These are phyloP conservation scores for Orthosia gracilis DNA, from an alignment of 2,888 invertebrate species.

Conservation along the genomic window DNA sequence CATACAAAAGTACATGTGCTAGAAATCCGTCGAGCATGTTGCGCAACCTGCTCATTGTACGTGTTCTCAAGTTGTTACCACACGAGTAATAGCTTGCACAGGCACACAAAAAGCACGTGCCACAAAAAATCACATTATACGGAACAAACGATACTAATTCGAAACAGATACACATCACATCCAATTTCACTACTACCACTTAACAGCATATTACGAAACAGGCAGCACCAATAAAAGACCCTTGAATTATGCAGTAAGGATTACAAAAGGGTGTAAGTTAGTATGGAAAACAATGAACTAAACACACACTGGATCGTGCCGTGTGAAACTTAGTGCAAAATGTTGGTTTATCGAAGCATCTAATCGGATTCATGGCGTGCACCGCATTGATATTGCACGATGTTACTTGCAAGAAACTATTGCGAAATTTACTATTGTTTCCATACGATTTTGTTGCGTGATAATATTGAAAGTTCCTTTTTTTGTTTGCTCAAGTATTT, in stretches of 20 bases:
- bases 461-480: constrained; percentile 65
- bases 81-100: constrained; percentile 42
- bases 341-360: constrained; percentile 79
- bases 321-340: constrained; percentile 76
- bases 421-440: constrained; percentile 78
- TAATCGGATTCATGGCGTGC: constrained; percentile 78
- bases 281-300: constrained; percentile 77
- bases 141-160: constrained; percentile 52
- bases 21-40: constrained; percentile 17
- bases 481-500: constrained; percentile 57
- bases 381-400: constrained; percentile 79
- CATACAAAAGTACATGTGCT: background rate
- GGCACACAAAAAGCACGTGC: constrained; percentile 52
- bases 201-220: constrained; percentile 59
- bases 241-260: constrained; percentile 75
- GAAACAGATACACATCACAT: constrained; percentile 59
- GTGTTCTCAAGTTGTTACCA: constrained; percentile 52
- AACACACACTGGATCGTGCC: constrained; percentile 71
- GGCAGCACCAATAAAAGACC: constrained; percentile 61
- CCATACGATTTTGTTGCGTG: constrained; percentile 74
- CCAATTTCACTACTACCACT: constrained; percentile 62
- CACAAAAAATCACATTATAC: constrained; percentile 57
- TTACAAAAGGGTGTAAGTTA: constrained; percentile 73
- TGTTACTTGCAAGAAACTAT: constrained; percentile 77
- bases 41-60: constrained; percentile 41